These are phyloP conservation scores for Asteroscopus sphinx DNA, from an alignment of 2,888 invertebrate species.

Conservation along the genomic window DNA sequence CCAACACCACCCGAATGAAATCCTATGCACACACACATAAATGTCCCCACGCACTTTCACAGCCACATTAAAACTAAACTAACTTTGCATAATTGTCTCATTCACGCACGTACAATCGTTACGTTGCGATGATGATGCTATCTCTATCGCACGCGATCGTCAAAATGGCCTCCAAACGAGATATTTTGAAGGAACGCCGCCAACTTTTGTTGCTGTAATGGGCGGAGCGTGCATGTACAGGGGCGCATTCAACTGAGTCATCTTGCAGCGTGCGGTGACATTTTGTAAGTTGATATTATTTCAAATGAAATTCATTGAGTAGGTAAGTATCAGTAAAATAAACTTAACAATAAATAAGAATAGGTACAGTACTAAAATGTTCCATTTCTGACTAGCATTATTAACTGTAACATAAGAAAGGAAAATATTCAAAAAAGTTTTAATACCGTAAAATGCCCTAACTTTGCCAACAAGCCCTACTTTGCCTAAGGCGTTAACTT, in stretches of 20 bases:
- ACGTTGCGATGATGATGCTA: slow-evolving; percentile 67
- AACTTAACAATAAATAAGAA: not conserved
- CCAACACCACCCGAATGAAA: slow-evolving; percentile 49
- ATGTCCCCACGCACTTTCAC: slow-evolving; percentile 77
- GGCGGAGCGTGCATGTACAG: slow-evolving; percentile 88
- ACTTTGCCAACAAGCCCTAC: no score
- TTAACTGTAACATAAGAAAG: no score
- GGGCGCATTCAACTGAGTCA: slow-evolving; percentile 67
- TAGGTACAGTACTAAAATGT: no score
- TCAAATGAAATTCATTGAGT: not conserved
- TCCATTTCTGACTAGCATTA: no score
- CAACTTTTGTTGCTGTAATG: slow-evolving; percentile 90
- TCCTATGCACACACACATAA: slow-evolving; percentile 68
- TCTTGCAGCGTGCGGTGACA: slow-evolving; percentile 1
- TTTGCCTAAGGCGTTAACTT: no score
- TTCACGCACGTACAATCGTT: slow-evolving; percentile 82
- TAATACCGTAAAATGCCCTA: no score
- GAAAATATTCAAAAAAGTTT: no score
- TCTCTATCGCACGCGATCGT: slow-evolving; percentile 85
- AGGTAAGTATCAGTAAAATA: not conserved
- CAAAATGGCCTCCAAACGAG: slow-evolving; percentile 90
- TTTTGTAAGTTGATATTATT: not conserved
- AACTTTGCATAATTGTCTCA: slow-evolving; percentile 89
- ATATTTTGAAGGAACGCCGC: slow-evolving; percentile 89
- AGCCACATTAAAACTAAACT: slow-evolving; percentile 86